Evolutionary conservation across 2,888 invertebrate genomes (phyloP), one percentile per base, ranked within the genome.

Genomic region (Melanargia galathea): DNA sequence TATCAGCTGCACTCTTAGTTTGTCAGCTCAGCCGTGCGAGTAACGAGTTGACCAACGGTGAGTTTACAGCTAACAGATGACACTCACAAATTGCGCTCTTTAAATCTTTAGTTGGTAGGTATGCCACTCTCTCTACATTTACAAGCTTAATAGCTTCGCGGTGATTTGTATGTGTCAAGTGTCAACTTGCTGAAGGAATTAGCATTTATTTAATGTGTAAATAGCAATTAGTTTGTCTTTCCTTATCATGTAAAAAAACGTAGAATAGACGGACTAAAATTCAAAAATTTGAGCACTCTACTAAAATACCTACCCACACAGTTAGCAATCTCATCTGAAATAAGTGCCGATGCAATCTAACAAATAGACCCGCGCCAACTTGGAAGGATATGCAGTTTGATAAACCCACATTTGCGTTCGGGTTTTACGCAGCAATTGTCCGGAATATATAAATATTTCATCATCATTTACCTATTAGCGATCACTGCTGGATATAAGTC

Each of bases 61-160:
- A 61, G 8, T 13, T 51, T 30, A 35, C 35, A 33, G 33, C 46
- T 43, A 33, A 51, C 38, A 40, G 38, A 51, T 54, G 66, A 60
- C 64, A 46, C 59, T 33, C 63, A 61, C 66, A 64, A 64, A 64
- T 66, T 33, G 26, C 16, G 26, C 56, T 56, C 26, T 30, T 43
- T 43, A 24, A 56, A 43, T 26, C 43, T 56, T 43, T 30, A 26
- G 43, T 26, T 22, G 43, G 56, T 40, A 54, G 40, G 46, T 49
- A 49, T 16, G 26, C 30, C 26, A 55, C 40, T 45, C 20, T 40
- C 35, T 40, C 30, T 45, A 45, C 56, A 45, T 56, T 56, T 56
- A 56, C 30, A 56, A 45, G 56, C 43, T 43, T 45, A 56, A 56
- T 30, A 45, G 26, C 45, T 43, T 56, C 45, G 56, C 56, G 56